Percentiles rank a stretch among this genome's conserved stretches.
Evolutionary conservation across 2,113 vertebrate genomes (phyloP).

Genomic region (Clupea harengus): DNA sequence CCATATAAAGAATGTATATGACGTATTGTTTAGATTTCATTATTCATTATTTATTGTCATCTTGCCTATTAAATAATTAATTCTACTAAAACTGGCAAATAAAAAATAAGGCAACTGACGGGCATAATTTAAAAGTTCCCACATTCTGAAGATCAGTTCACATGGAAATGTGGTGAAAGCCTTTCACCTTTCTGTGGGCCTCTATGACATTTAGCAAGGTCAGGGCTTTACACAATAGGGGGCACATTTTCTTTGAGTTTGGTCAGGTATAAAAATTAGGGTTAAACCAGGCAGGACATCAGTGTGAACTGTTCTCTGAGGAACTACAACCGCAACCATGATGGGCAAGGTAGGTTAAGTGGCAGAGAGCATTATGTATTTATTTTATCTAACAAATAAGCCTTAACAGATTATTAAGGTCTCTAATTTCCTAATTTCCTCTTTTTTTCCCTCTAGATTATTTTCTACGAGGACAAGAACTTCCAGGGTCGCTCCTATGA

Average conservation of each 20-base stretch:
- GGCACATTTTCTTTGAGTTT: conserved; percentile 47
- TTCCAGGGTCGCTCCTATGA: conserved; percentile 66
- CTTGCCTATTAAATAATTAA: neutral
- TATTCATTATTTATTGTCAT: neutral
- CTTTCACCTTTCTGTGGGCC: neutral
- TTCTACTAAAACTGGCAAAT: neutral
- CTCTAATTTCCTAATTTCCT: neutral
- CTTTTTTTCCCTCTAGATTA: conserved; percentile 47
- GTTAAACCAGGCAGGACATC: conserved; percentile 49
- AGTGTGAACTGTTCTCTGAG: conserved; percentile 20
- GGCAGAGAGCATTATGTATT: neutral
- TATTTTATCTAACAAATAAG: neutral
- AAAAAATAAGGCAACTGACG: neutral
- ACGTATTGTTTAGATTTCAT: neutral
- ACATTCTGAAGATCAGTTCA: neutral
- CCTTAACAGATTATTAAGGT: neutral
- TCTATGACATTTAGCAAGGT: neutral
- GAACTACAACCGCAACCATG: neutral
- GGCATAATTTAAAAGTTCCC: neutral
- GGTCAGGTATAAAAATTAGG: conserved; percentile 65
- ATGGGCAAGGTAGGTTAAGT: neutral
- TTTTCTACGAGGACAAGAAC: conserved; percentile 68
- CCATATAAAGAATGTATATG: neutral
- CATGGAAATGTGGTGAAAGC: neutral
- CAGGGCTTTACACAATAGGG: neutral